Evolutionary conservation across 2,113 vertebrate species (phyloP).

Genomic region (Podarcis muralis): DNA sequence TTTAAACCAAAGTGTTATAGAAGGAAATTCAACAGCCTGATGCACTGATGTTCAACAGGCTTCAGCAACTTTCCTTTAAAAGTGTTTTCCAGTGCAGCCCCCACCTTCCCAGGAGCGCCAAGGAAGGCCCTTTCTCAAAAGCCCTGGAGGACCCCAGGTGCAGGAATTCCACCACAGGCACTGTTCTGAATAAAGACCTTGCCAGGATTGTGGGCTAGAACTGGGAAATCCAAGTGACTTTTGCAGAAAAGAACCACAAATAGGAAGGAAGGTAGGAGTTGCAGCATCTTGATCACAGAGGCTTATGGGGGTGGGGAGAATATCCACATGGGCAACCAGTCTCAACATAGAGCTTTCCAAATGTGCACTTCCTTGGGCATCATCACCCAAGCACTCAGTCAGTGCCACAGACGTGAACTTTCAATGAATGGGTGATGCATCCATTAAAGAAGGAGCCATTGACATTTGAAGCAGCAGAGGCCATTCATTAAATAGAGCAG

Average conservation of each 20-base stretch:
- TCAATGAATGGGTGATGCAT: constrained; percentile 67
- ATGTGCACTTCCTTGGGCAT: not conserved
- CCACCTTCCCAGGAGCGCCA: too few relatives aligned
- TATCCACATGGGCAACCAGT: not conserved
- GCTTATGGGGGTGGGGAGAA: not conserved
- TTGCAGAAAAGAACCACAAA: not conserved
- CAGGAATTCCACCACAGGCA: too few relatives aligned
- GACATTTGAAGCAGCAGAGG: constrained; percentile 66
- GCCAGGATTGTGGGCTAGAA: too few relatives aligned
- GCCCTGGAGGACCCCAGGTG: too few relatives aligned
- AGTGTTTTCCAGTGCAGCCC: too few relatives aligned
- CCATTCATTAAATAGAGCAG: constrained; percentile 70
- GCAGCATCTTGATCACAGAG: not conserved
- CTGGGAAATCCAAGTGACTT: not conserved
- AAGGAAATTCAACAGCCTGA: too few relatives aligned
- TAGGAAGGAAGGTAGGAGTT: not conserved
- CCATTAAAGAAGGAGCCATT: constrained; percentile 68
- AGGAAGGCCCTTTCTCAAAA: too few relatives aligned
- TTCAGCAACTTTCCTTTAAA: too few relatives aligned
- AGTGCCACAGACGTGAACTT: constrained; percentile 62
- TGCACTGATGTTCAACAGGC: too few relatives aligned
- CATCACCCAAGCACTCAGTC: not conserved
- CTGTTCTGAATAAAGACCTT: too few relatives aligned
- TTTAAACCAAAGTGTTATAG: too few relatives aligned
- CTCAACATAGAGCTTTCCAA: not conserved